Base-by-base conservation (phyloP, 2,888 invertebrate genomes). In the Drosophila colorata region DNA sequence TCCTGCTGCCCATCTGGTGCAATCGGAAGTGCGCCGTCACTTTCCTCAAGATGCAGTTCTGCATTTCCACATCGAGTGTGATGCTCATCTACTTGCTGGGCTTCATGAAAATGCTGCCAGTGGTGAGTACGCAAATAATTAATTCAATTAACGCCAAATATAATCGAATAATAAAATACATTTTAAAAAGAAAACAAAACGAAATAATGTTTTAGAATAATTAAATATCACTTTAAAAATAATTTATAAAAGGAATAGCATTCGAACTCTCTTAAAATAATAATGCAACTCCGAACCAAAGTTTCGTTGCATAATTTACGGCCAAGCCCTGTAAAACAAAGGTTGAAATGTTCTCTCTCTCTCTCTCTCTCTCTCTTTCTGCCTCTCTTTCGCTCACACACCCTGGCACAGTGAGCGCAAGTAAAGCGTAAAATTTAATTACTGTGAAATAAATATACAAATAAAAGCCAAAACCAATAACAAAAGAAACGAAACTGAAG, bases 21-120 rank as follows among this genome's bases (percentile, higher is more conserved):
- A 92, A 91, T 67, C 91, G 91, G 38, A 92, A 91, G 78, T 92
- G 92, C 64, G 95, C 94, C 88, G 91, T 95, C 38, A 93, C 94
- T 72, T 95, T 95, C 90, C 92, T 95, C 49, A 95, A 95, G 91
- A 92, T 95, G 79, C 95, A 95, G 89, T 95, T 95, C 87, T 95
- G 95, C 82, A 93, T 94, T 2, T 94, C 95, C 13, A 93, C 96
- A 59, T 94, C 95, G 38, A 95, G 95, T 87, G 94, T 95, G 49
- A 96, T 96, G 94, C 93, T 95, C 5, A 94, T 93, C 55, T 94
- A 93, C 82, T 85, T 93, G 52, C 88, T 93, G 61, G 93, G 93
- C 28, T 92, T 93, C 51, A 89, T 93, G 41, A 92, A 92, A 74
- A 92, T 93, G 85, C 88, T 93, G 52, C 92, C 93, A 25, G 88